A percentile compares a stretch with the other conserved stretches of the same genome.
Conservation (phyloP, 2,797 vertebrate species). For the Simalia tracyae region DNA sequence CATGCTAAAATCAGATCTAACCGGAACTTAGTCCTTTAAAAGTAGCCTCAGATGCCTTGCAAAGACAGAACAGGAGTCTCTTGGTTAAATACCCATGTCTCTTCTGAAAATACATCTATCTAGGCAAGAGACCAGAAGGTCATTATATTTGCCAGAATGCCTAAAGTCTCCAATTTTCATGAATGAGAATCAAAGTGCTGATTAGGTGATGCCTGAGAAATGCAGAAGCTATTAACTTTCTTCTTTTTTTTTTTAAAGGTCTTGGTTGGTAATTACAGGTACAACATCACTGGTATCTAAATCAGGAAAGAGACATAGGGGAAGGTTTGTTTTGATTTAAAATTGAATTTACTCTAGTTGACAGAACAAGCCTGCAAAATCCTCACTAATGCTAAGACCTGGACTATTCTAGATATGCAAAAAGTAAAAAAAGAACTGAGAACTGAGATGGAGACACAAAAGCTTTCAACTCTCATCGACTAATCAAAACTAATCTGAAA, state of each 20-base stretch:
- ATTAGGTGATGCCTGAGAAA: constrained; percentile 25
- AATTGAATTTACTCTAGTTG: background rate
- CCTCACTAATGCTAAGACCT: background rate
- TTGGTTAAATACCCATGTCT: background rate
- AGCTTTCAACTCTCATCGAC: background rate
- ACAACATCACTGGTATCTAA: constrained; percentile 44
- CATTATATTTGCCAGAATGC: background rate
- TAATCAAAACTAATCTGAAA: background rate
- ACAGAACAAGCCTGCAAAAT: background rate
- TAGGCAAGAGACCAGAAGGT: background rate
- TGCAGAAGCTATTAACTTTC: constrained; percentile 16
- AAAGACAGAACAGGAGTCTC: background rate
- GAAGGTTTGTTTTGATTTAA: constrained; percentile 1
- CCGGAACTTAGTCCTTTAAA: background rate
- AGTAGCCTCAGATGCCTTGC: background rate
- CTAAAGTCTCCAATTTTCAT: constrained; percentile 29
- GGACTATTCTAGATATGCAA: background rate
- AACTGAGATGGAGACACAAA: background rate
- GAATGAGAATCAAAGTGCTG: constrained; percentile 36
- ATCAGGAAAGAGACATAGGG: background rate
- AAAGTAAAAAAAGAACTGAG: background rate
- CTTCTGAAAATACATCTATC: background rate
- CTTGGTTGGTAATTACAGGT: constrained; percentile 37
- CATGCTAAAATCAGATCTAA: background rate
- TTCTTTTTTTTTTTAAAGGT: constrained; percentile 18